Evolutionary conservation across 2,113 vertebrate species (phyloP).

Genomic region (Gila orcuttii): DNA sequence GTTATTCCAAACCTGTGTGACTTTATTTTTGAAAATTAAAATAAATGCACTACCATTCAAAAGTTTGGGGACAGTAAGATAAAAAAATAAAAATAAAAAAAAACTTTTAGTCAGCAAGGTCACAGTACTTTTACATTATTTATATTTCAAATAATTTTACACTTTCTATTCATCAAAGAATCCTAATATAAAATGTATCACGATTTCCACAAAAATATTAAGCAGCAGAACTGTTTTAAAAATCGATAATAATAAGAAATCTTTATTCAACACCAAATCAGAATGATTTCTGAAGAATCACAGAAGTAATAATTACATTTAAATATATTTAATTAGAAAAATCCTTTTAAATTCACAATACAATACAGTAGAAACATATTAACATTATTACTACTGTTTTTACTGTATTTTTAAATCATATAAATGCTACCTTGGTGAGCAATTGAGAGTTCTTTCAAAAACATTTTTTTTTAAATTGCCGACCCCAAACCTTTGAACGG

Average conservation of each 20-base stretch:
- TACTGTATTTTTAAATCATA: not conserved
- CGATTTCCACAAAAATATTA: not conserved
- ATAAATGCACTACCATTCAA: no score
- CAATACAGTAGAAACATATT: not conserved
- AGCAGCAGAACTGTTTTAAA: not conserved
- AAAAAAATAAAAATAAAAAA: no score
- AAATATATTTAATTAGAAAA: not conserved
- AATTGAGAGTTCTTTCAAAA: not conserved
- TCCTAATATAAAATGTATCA: not conserved
- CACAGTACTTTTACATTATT: not conserved
- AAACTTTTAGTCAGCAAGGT: not conserved
- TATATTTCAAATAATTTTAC: not conserved
- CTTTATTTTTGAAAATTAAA: no score
- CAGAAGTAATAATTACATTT: not conserved
- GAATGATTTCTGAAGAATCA: not conserved
- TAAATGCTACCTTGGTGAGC: not conserved
- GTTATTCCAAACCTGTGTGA: no score
- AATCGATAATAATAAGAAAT: not conserved
- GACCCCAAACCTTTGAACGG: not conserved
- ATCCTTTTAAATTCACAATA: not conserved
- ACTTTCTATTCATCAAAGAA: not conserved
- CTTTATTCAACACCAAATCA: not conserved
- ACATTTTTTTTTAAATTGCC: not conserved
- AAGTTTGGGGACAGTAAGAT: no score
- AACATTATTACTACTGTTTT: not conserved